Percentiles rank a stretch among this genome's conserved stretches.
Evolutionary conservation across 2,888 invertebrate species (phyloP).

Genomic region (Drosophila percnosoma): DNA sequence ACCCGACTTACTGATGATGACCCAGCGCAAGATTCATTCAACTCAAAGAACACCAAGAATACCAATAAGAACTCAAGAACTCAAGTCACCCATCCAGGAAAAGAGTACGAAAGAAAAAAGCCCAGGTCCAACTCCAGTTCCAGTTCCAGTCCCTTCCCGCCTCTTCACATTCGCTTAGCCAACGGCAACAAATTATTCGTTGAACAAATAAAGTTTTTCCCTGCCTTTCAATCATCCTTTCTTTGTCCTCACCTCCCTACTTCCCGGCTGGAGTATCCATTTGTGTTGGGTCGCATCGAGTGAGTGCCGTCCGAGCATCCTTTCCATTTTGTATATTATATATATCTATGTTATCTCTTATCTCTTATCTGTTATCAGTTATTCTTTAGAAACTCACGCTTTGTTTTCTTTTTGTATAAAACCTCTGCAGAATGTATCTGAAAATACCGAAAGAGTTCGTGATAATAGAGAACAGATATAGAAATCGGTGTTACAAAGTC

Average conservation of each 20-base stretch:
- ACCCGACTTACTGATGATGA: constrained; percentile 9
- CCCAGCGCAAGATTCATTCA: constrained; percentile 17
- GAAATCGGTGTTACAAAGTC: too few relatives aligned
- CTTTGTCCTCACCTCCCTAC: not conserved
- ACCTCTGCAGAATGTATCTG: not conserved
- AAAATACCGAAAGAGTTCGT: not conserved
- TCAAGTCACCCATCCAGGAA: not conserved
- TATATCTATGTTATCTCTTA: not conserved
- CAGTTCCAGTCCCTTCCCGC: not conserved
- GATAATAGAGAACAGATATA: not conserved
- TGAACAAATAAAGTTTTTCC: not conserved
- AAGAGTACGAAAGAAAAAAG: not conserved
- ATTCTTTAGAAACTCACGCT: not conserved
- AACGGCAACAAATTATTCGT: not conserved
- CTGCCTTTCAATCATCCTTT: not conserved
- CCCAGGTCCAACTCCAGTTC: not conserved
- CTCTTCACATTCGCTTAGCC: not conserved
- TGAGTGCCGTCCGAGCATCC: not conserved
- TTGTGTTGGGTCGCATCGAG: constrained; percentile 14
- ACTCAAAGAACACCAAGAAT: not conserved
- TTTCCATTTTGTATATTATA: not conserved
- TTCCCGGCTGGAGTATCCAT: not conserved
- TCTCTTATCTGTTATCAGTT: not conserved
- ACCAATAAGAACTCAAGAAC: not conserved
- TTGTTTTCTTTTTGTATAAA: not conserved